Evolutionary conservation across 2,797 vertebrate species (phyloP).

Genomic region (Lerista edwardsae): DNA sequence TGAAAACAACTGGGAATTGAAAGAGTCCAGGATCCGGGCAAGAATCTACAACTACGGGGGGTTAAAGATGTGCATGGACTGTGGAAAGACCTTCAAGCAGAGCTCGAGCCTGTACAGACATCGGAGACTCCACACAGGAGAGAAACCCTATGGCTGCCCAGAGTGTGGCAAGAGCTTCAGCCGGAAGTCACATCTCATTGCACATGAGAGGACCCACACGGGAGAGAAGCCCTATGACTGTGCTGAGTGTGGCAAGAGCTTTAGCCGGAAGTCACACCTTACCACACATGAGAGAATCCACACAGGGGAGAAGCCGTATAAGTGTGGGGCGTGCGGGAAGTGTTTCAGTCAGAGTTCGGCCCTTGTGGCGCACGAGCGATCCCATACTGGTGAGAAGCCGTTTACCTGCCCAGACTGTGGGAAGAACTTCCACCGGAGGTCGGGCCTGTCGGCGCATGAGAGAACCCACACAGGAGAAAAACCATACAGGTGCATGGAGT

Average conservation of each 20-base stretch:
- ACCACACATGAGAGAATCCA: constrained; percentile 71
- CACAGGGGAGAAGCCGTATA: constrained; percentile 70
- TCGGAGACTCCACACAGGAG: constrained; percentile 35
- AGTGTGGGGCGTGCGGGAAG: constrained; percentile 64
- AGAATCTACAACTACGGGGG: constrained; percentile 19
- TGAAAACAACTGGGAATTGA: background rate
- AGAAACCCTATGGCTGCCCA: constrained; percentile 70
- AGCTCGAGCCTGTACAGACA: constrained; percentile 30
- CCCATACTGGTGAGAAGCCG: constrained; percentile 68
- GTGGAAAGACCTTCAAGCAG: constrained; percentile 35
- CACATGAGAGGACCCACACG: constrained; percentile 68
- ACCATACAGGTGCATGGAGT: constrained; percentile 16
- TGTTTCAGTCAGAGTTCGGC: constrained; percentile 70
- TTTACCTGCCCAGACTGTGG: constrained; percentile 36
- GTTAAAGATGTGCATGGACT: constrained; percentile 28
- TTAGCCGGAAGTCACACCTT: constrained; percentile 71
- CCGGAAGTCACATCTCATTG: constrained; percentile 70
- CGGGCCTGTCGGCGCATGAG: background rate
- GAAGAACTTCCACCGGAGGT: constrained; percentile 34
- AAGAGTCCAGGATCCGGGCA: constrained; percentile 3
- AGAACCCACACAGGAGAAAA: constrained; percentile 28
- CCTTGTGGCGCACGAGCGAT: constrained; percentile 68
- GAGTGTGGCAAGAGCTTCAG: constrained; percentile 71
- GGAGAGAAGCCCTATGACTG: constrained; percentile 72
- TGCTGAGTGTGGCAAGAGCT: constrained; percentile 66